Evolutionary conservation across 1,140 invertebrate genomes (phyloP), one percentile per base, ranked within the genome.

Genomic region (Sminthurinus signatus): DNA sequence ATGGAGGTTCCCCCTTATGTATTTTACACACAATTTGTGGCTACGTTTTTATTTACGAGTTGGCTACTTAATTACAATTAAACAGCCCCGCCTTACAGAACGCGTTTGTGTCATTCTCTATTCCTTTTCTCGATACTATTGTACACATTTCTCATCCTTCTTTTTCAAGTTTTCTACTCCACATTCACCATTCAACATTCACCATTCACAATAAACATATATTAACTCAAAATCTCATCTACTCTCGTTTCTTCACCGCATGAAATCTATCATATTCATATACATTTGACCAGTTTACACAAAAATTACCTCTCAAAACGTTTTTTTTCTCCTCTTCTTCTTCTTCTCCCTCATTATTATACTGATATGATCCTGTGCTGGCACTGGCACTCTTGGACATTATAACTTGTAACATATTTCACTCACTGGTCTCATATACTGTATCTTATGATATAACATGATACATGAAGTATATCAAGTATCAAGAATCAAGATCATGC

Each of bases 61-160:
- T 65, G 55, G 67, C 68, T 70, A 66, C 68, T 70, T 70, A 70
- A 70, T 70, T 70, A 67, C 61, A 70, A 70, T 70, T 70, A 70
- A 63, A 50, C 58, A 57, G 48, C 64, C 68, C 66, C 68, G 68
- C 68, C 68, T 65, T 64, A 42, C 55, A 60, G 48, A 44, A 39
- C 39, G 61, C 51, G 61, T 63, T 63, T 63, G 52, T 63, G 61
- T 63, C 61, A 63, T 63, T 63, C 52, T 29, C 50, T 25, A 52
- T 52, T 52, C 50, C 50, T 28, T n/a, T 25, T 36, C 50, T 52
- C 50, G 10, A 52, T 28, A 52, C 23, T 28, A 8, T 28, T 28
- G 21, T 46, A 46, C 21, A 46, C n/a, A n/a, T n/a, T n/a, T n/a
- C n/a, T n/a, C n/a, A n/a, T n/a, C n/a, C n/a, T n/a, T n/a, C n/a